These are phyloP conservation scores for Alaudala cheleensis DNA, from an alignment of 2,113 vertebrate species.

Conservation along the genomic window DNA sequence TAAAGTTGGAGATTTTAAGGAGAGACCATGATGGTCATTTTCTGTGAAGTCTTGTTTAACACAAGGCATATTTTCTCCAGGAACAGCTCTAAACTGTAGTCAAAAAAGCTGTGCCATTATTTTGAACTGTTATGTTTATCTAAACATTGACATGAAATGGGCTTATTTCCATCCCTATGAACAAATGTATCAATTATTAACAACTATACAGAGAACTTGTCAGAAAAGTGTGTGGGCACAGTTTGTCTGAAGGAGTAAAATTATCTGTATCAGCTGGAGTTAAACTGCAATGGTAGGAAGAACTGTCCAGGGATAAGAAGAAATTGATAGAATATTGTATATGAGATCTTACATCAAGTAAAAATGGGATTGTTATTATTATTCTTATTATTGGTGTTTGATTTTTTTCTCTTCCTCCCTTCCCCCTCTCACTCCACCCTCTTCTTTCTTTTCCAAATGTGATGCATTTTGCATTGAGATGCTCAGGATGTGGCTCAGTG, in stretches of 20 bases:
- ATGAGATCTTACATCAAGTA: background rate
- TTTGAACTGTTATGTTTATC: background rate
- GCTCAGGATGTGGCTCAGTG: background rate
- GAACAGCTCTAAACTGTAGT: background rate
- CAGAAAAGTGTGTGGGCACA: background rate
- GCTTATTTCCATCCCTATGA: background rate
- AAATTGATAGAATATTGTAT: background rate
- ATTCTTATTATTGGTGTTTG: background rate
- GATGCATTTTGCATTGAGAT: background rate
- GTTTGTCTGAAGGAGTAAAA: background rate
- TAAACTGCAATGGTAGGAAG: background rate
- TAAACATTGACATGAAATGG: background rate
- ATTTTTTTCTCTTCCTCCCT: background rate
- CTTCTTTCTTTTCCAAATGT: background rate
- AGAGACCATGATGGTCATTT: background rate
- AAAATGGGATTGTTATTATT: background rate
- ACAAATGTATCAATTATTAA: background rate
- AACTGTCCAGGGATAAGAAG: background rate
- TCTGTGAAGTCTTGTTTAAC: background rate
- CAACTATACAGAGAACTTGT: background rate
- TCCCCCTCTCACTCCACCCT: rapidly evolving
- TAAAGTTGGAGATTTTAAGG: background rate
- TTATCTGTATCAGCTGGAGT: background rate
- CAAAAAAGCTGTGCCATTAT: background rate
- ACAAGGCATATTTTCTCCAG: background rate